Base-by-base conservation (phyloP, 2,797 vertebrate species). In the Hybognathus amarus region DNA sequence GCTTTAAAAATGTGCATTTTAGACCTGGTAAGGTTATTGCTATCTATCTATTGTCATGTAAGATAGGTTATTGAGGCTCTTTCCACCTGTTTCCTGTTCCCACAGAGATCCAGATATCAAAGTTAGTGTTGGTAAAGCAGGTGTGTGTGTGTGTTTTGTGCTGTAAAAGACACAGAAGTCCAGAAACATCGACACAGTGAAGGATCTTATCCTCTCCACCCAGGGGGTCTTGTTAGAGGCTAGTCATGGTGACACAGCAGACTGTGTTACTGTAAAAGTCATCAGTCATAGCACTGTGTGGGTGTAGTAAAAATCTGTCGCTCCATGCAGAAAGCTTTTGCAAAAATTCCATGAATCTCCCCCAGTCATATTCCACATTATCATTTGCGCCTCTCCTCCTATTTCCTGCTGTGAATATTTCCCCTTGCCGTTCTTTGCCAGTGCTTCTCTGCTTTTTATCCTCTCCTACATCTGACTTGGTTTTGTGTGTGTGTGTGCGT, bases 181-280 rank as follows among this genome's bases (percentile, higher is more conserved):
- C 85, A 84, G 42, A 77, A 67, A 70, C 54, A 36, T 74, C n/a
- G 30, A 66, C 56, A 84, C 30, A 22, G 63, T 52, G 47, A 77
- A 69, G 69, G 64, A 77, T 83, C 73, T 82, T 61, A 76, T 69
- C 81, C 30, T 73, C 33, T 80, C 66, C 56, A 80, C 85, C 78
- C 85, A 79, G 81, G 77, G 85, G 85, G 77, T 86, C 85, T 80
- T 80, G 81, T 86, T 86, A 86, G 70, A 86, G 77, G 70, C 77
- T 40, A 75, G 70, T 54, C 12, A 7, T 24, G 54, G 77, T 83
- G 81, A 86, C 81, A 76, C 85, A 79, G 77, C 63, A 79, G 71
- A 74, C 71, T 75, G 70, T 38, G 81, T 42, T 77, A 77, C 81
- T 77, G 64, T 77, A 83, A 83, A 76, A 83, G 81, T 83, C 81